Base-by-base conservation (phyloP, 2,888 invertebrate species). In the Campaea margaritaria region DNA sequence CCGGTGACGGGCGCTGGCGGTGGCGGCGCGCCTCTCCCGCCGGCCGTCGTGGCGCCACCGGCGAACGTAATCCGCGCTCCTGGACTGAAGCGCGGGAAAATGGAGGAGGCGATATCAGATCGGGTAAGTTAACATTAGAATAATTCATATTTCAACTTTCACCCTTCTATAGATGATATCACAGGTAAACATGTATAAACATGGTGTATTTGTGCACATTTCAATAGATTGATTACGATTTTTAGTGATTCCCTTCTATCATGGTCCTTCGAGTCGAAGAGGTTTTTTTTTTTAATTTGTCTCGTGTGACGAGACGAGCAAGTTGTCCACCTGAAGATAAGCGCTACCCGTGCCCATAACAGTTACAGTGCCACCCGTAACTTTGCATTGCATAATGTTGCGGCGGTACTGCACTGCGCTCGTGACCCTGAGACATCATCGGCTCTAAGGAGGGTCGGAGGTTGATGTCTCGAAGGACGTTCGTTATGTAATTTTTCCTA, bases 51-150 rank as follows among this genome's bases (percentile, higher is more conserved):
- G 86, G 88, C 93, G 85, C 89, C 93, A 79, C 91, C 92, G 64
- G 93, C 92, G 74, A 95, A 95, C 79, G 94, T 96, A 47, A 93
- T 96, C 64, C 94, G 96, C 68, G 96, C 96, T 74, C 96, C 96
- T 27, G 95, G 95, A 36, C 88, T 96, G 73, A 96, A 96, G 79
- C 94, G 96, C 79, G 96, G 96, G 69, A 96, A 96, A 84, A 94
- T 95, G 81, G 96, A 96, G 78, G 95, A 96, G 71, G 94, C 95
- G 58, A 95, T 96, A 61, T 94, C 95, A 49, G 95, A 96, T 87
- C 93, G 96, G 94, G 96, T 96, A 73, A 96, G 96, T 94, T 47
- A 1, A 11, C 42, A 7, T 31, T 31, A 31, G 0, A 13, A 39
- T 39, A 31, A 31, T 31, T 9, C 2, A 9, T 9, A 31, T 31